Base-by-base conservation (phyloP, 2,797 vertebrate genomes). In the Taeniopygia guttata region DNA sequence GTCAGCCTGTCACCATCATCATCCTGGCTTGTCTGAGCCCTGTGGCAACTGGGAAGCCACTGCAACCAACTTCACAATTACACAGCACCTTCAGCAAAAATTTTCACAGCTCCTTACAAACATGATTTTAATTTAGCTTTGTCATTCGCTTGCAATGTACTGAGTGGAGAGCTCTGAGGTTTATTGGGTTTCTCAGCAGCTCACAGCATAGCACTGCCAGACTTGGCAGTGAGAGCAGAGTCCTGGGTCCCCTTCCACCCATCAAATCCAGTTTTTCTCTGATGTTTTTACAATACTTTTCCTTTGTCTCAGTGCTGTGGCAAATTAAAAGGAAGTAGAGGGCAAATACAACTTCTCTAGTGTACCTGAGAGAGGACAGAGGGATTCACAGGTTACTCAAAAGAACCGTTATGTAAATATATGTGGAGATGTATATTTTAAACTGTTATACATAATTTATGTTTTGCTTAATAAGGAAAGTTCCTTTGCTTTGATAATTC, bases 91-190 rank as follows among this genome's bases (percentile, higher is more conserved):
- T 94, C 74, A 76, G 85, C 63, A 70, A 69, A 69, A 73, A 40
- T 52, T 5, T 66, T 84, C 82, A 78, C 83, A 58, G 58, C 62
- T 89, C 67, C 76, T 84, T 91, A 87, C 76, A 92, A 84, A 75
- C 69, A 22, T 23, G 46, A 63, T 78, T 96, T 93, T 92, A 81
- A 89, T 93, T 95, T 89, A 52, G 60, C 73, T 86, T 75, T 83
- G 76, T 81, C 62, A 51, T 34, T 87, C 54, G 77, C 45, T 91
- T 84, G 63, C 79, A 52, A 0, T 19, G 43, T 48, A 13, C 27
- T 23, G 49, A 73, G 55, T 51, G 36, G 30, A 73, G 85, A 93
- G 62, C 60, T 73, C 70, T 55, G 40, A 80, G 56, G 40, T 52
- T 81, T 91, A 38, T 60, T 56, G 8, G 77, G 60, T 54, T 84